Evolutionary conservation across 2,797 vertebrate species (phyloP).

Genomic region (Propithecus deckenii): DNA sequence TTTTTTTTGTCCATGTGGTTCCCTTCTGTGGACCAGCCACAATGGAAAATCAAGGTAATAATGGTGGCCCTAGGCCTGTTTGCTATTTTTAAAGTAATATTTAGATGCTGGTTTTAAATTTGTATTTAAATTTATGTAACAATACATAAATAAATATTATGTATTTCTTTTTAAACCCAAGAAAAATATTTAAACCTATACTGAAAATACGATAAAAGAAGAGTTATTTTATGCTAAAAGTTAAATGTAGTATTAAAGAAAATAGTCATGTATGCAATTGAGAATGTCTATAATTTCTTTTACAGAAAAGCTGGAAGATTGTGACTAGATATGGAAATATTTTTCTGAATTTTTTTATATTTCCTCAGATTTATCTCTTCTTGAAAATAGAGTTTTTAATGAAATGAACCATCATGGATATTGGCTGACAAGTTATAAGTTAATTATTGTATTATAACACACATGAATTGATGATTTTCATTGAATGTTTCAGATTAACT

Average conservation of each 20-base stretch:
- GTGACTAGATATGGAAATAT: slow-evolving; percentile 70
- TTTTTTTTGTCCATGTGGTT: not conserved
- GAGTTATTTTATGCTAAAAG: slow-evolving; percentile 16
- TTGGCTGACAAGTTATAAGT: slow-evolving; percentile 38
- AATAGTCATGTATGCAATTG: slow-evolving; percentile 36
- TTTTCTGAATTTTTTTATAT: slow-evolving; percentile 76
- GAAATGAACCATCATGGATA: slow-evolving; percentile 67
- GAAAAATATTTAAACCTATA: not conserved
- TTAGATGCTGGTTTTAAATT: slow-evolving; percentile 31
- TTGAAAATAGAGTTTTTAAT: slow-evolving; percentile 73
- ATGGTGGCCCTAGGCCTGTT: not conserved
- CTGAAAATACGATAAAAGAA: not conserved
- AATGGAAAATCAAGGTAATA: not conserved
- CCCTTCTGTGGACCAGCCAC: not conserved
- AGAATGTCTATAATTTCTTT: slow-evolving; percentile 76
- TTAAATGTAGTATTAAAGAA: slow-evolving; percentile 19
- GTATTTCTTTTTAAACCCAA: slow-evolving; percentile 38
- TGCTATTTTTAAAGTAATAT: not conserved
- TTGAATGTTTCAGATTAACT: slow-evolving; percentile 66
- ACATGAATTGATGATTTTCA: slow-evolving; percentile 64
- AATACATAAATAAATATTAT: not conserved
- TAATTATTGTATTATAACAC: slow-evolving; percentile 13
- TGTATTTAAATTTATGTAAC: not conserved
- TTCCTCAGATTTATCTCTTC: slow-evolving; percentile 61
- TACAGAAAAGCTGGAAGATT: slow-evolving; percentile 79